phyloP scores from a whole-genome alignment of 2,888 invertebrate genomes.

The Thysanoteuthis rhombus region DNA sequence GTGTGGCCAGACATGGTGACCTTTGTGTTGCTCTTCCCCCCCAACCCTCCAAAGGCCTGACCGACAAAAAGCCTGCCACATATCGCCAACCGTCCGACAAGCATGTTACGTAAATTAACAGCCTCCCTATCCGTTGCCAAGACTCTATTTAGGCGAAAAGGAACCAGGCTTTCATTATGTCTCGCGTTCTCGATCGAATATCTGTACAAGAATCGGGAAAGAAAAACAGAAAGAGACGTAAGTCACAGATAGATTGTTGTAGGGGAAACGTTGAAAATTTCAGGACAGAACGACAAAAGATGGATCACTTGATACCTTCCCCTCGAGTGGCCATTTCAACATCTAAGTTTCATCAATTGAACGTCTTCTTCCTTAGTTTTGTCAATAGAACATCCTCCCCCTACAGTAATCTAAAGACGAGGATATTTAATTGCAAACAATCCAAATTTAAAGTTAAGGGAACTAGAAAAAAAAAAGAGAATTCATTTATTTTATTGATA shows the following conservation, averaged over 20 bases:
- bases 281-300: background rate
- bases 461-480: too few relatives aligned
- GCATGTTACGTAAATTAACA: background rate
- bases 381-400: too few relatives aligned
- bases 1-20: background rate
- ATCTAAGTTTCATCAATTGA: too few relatives aligned
- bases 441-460: too few relatives aligned
- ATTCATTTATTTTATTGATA: too few relatives aligned
- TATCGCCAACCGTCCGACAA: background rate
- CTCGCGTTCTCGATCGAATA: background rate
- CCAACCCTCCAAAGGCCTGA: too few relatives aligned
- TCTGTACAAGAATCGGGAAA: background rate
- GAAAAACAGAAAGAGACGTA: background rate
- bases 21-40: background rate
- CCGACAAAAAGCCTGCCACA: background rate
- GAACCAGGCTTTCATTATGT: background rate
- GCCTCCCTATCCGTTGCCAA: background rate
- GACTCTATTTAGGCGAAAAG: background rate
- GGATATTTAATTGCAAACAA: too few relatives aligned
- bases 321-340: too few relatives aligned
- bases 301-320: too few relatives aligned
- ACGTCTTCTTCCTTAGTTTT: too few relatives aligned
- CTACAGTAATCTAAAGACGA: too few relatives aligned
- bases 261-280: background rate
- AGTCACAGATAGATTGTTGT: background rate